Base-by-base conservation (phyloP, 2,113 vertebrate genomes). In the Atractosteus spatula region DNA sequence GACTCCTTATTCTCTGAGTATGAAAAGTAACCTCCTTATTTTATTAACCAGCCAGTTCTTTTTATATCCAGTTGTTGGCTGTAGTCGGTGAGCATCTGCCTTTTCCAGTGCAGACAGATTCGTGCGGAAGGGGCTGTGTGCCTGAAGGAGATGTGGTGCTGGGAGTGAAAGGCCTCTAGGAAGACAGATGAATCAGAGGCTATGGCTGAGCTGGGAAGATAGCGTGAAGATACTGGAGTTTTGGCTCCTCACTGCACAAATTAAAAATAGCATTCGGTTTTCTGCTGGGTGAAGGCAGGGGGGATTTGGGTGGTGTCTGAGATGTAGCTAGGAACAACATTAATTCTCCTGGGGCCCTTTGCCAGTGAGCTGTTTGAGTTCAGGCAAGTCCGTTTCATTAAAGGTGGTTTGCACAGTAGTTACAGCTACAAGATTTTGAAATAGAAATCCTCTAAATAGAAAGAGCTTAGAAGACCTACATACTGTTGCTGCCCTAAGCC, bases 71-170 rank as follows among this genome's bases (percentile, higher is more conserved):
- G 56, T 13, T 59, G 56, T 59, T 59, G 56, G 56, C 43, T 51
- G 42, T 66, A 12, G 41, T 41, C 44, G 65, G 55, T 41, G 16
- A 73, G 64, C 71, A 67, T 64, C 55, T 41, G 68, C n/a, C 29
- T 57, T 8, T 14, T 12, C 3, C 7, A 12, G 13, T 59, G n/a
- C 12, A 59, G 56, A 59, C 3, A 59, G 56, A 59, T 59, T 59
- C 13, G 56, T 13, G 12, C 56, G 56, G 11, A 59, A 14, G 3
- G 17, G 8, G 5, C 51, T 16, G 45, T 47, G 12, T n/a, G 14
- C 17, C 44, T 43, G 70, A 41, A 54, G 59, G 44, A 62, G 62
- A 44, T 14, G 61, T 59, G 62, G 59, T 17, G 51, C 59, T 51
- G 45, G 13, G 59, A 41, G 13, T 4, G 14, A 65, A 8, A 14